Evolutionary conservation across 2,888 invertebrate genomes (phyloP).

Genomic region (Liodrosophila aerea): DNA sequence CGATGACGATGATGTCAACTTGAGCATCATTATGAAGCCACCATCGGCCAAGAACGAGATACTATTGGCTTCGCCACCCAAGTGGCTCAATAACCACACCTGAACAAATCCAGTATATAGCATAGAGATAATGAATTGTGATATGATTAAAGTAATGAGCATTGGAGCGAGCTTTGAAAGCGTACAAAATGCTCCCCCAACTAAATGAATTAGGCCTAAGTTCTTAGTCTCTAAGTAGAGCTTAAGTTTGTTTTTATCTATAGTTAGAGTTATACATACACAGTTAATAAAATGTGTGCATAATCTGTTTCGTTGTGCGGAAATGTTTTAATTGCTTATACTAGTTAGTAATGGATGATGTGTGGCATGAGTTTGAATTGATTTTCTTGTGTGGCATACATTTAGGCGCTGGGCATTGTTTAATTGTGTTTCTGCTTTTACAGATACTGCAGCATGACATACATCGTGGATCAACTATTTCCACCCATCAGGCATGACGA

Average conservation of each 20-base stretch:
- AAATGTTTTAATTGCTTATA: slow-evolving; percentile 39
- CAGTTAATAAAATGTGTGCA: slow-evolving; percentile 60
- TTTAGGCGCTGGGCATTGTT: slow-evolving; percentile 27
- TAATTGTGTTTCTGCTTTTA: neutral
- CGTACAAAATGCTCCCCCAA: neutral
- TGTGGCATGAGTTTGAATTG: slow-evolving; percentile 12
- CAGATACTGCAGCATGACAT: slow-evolving; percentile 95
- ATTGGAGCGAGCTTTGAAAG: slow-evolving; percentile 16
- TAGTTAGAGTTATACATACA: slow-evolving; percentile 3
- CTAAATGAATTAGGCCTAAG: no score
- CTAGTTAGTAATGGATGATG: slow-evolving; percentile 21
- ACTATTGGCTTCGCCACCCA: slow-evolving; percentile 16
- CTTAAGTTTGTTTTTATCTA: slow-evolving; percentile 1
- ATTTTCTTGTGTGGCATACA: slow-evolving; percentile 39
- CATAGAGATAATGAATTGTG: slow-evolving; percentile 25
- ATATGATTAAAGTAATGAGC: slow-evolving; percentile 31
- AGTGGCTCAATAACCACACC: slow-evolving; percentile 26
- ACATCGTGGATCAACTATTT: slow-evolving; percentile 97
- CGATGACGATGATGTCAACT: no score
- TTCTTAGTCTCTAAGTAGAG: no score
- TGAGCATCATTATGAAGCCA: no score
- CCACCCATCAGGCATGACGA: slow-evolving; percentile 89
- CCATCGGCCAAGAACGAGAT: no score
- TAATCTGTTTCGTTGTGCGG: slow-evolving; percentile 31
- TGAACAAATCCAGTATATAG: neutral